Percentiles rank a stretch among this genome's conserved stretches.
phyloP scores from a whole-genome alignment of 1,140 invertebrate genomes.

The Venturia canescens region DNA sequence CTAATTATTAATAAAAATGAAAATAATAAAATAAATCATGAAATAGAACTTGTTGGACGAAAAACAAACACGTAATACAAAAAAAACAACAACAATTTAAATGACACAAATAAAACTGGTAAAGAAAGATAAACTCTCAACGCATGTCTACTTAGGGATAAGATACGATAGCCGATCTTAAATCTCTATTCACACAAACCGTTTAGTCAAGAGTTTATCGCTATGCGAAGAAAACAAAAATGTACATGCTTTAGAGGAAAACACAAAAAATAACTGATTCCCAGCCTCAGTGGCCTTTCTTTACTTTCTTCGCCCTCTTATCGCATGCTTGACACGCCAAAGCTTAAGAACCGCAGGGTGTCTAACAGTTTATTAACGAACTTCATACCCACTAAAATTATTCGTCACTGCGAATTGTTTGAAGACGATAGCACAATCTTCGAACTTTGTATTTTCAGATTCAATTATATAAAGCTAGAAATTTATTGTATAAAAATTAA shows the following conservation, averaged over 20 bases:
- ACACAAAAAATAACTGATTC: not conserved
- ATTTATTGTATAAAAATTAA: too few relatives aligned
- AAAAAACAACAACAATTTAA: not conserved
- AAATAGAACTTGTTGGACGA: not conserved
- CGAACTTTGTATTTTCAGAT: too few relatives aligned
- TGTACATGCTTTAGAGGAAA: not conserved
- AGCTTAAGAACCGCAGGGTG: not conserved
- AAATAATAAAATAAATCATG: not conserved
- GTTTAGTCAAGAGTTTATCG: conserved; percentile 1
- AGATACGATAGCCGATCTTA: not conserved
- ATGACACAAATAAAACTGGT: not conserved
- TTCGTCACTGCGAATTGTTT: not conserved
- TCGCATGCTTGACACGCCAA: conserved; percentile 16
- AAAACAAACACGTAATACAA: not conserved
- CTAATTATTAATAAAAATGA: conserved; percentile 14
- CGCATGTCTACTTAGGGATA: conserved; percentile 22
- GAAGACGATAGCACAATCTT: not conserved
- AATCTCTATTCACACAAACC: not conserved
- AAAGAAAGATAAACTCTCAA: conserved; percentile 1
- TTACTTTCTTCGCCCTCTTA: not conserved
- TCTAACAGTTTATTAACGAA: not conserved
- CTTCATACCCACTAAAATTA: not conserved
- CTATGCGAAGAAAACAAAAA: not conserved
- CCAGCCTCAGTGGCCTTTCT: conserved; percentile 4
- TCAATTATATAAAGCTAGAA: too few relatives aligned